Evolutionary conservation across 37 sponge, comb jelly and placozoan genomes (phyloP).

Genomic region (Beroe ovata): DNA sequence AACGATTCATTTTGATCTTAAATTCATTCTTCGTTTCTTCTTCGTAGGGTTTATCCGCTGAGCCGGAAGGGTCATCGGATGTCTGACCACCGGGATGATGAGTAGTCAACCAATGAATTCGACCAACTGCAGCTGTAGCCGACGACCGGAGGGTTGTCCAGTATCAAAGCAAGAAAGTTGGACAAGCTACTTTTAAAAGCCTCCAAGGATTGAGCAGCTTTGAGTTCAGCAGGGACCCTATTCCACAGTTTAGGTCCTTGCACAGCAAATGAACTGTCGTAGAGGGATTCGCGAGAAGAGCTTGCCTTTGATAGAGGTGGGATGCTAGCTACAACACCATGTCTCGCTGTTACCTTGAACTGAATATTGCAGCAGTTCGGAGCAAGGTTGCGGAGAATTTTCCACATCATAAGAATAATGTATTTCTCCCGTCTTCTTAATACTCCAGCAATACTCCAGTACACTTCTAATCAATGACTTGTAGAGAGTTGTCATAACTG

Average conservation of each 20-base stretch:
- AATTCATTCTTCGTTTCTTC: background rate
- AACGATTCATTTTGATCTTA: no score
- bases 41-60: background rate
- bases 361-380: no score
- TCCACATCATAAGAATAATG: no score
- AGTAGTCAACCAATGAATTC: background rate
- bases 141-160: background rate
- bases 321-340: background rate
- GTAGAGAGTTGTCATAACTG: background rate
- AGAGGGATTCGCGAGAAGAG: no score
- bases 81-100: background rate
- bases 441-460: background rate
- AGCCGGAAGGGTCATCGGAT: conserved; percentile 1
- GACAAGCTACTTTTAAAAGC: background rate
- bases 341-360: background rate
- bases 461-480: background rate
- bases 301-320: background rate
- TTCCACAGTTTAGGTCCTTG: background rate
- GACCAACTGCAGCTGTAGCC: conserved; percentile 7
- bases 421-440: no score
- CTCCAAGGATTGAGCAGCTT: background rate
- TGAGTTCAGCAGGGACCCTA: background rate
- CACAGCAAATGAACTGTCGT: background rate
- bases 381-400: no score
- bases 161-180: no score